Base-by-base conservation (phyloP, 2,797 vertebrate species). In the Onychomys torridus region DNA sequence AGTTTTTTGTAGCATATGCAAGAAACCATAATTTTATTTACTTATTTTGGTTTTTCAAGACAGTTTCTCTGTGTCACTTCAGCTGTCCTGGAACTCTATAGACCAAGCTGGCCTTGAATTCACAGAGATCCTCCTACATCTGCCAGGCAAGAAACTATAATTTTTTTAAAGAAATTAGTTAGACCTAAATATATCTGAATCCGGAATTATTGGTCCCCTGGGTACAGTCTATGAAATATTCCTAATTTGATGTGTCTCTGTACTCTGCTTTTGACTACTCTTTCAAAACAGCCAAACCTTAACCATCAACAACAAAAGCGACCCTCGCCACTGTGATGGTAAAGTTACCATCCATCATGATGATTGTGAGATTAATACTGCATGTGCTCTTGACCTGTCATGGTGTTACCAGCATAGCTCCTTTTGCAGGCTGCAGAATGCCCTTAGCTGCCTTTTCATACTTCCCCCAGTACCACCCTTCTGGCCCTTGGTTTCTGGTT, bases 321-420 rank as follows among this genome's bases (percentile, higher is more conserved):
- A 19, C 34, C 57, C 0, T 0, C 52, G 40, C 81, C 86, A 27
- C 82, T 88, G 19, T 89, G 19, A 13, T 90, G 82, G 17, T 94
- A 81, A 79, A 86, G 82, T 92, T 94, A 73, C 55, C n/a, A 11
- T 90, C 78, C 91, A 77, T 91, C 75, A 92, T 32, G 73, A 61
- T 84, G 94, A 96, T 46, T 93, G 43, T 85, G n/a, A 46, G 71
- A 46, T 91, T 84, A 95, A 90, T 94, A 88, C 94, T 85, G 73
- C 71, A 87, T 88, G 73, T 25, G 19, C 9, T 65, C 78, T 57
- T 90, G 59, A 49, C 91, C 43, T 9, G 17, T 73, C 49, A 0
- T 59, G 73, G 14, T 82, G 37, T 69, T 75, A 57, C 4, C 78
- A 65, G 88, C 25, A 6, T 86, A 90, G 65, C n/a, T 94, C 49